Evolutionary conservation across 2,888 invertebrate species (phyloP).

Genomic region (Perizoma affinitatum): DNA sequence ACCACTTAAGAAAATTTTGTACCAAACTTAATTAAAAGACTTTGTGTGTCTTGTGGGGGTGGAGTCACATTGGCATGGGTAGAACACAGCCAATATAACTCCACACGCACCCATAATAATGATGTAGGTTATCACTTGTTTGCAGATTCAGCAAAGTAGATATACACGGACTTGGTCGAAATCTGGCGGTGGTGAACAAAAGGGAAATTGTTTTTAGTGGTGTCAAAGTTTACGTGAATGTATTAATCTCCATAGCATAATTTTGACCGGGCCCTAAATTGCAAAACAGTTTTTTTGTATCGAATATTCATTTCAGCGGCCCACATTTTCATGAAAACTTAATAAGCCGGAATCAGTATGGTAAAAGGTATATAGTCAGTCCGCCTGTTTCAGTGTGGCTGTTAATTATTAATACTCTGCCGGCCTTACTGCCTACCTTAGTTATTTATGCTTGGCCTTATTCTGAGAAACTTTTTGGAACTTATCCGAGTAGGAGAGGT

Average conservation of each 20-base stretch:
- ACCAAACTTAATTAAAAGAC: slow-evolving; percentile 45
- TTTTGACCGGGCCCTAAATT: no score
- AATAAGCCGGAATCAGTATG: slow-evolving; percentile 31
- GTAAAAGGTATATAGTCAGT: slow-evolving; percentile 42
- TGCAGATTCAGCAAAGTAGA: no score
- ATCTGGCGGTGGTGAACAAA: no score
- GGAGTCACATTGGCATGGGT: no score
- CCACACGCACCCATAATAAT: no score
- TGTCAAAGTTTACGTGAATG: no score
- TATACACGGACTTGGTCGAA: no score
- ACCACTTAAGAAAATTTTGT: slow-evolving; percentile 54
- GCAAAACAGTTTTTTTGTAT: no score
- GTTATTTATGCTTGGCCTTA: slow-evolving; percentile 56
- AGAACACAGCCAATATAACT: no score
- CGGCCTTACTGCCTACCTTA: slow-evolving; percentile 47
- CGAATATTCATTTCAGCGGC: not conserved
- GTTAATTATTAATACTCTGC: slow-evolving; percentile 57
- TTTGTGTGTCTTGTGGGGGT: slow-evolving; percentile 11
- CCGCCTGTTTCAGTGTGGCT: slow-evolving; percentile 43
- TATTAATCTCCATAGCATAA: no score
- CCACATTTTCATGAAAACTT: not conserved
- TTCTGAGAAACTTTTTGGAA: slow-evolving; percentile 46
- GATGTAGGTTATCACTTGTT: no score
- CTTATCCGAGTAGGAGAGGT: slow-evolving; percentile 12
- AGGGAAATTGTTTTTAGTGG: no score